Base-by-base conservation (phyloP, 1,140 invertebrate genomes). In the Apis florea region DNA sequence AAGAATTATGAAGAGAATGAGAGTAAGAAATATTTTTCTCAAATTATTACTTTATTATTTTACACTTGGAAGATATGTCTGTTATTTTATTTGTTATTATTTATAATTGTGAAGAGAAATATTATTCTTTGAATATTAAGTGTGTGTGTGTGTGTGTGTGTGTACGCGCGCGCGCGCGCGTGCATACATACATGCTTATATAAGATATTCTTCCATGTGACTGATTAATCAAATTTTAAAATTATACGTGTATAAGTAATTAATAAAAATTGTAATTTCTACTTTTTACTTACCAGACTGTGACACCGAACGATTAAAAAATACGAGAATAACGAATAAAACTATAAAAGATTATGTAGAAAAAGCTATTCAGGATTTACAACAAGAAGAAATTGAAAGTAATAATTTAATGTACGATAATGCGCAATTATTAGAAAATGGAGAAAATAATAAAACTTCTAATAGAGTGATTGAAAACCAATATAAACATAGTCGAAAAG, bases 311-410 rank as follows among this genome's bases (percentile, higher is more conserved):
- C 69, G 85, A 21, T 53, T 61, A 53, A 80, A 73, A 51, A 1
- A 40, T 40, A 40, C 73, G 47, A 75, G 51, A 54, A 19, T 70
- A 21, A 66, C 66, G 3, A 82, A 71, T 59, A 89, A 83, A 84
- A 80, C 76, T 40, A 90, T 92, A 47, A 92, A 90, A 51, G 82
- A 88, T 79, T 92, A 92, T 58, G 87, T 88, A 1, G 83, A 91
- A 72, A 90, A 88, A 49, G 77, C 81, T 1, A 86, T 92, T 21
- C 87, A 92, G 49, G 85, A 91, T 26, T 90, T 91, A 11, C 86
- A 88, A 79, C 70, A 66, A 3, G 83, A 86, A n/a, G 89, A 90
- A 59, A 72, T 56, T 63, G 74, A 84, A 51, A 79, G 80, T 70
- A 66, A 78, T 70, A 85, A 85, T 73, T 19, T 68, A 71, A 61